Evolutionary conservation across 2,888 invertebrate genomes (phyloP).

Genomic region (Alviniconcha strummeri): DNA sequence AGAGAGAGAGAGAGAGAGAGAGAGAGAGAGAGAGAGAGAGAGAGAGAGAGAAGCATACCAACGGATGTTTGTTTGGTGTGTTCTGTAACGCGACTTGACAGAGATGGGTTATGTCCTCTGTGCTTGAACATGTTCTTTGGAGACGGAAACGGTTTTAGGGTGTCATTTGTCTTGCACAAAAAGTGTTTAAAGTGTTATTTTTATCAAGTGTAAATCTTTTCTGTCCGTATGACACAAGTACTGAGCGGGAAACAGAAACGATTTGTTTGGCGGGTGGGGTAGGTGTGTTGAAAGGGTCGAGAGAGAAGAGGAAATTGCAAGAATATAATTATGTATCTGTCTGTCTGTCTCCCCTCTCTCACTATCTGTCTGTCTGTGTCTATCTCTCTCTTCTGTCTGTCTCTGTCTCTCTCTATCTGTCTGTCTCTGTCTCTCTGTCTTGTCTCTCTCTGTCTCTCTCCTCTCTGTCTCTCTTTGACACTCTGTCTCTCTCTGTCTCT

Average conservation of each 20-base stretch:
- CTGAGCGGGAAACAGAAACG: no score
- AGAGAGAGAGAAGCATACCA: background rate
- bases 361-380: background rate
- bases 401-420: background rate
- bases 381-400: background rate
- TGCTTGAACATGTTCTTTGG: no score
- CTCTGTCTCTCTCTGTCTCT: background rate
- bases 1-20: background rate
- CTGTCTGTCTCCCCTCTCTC: background rate
- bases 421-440: background rate
- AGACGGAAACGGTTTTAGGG: no score
- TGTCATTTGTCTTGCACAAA: no score
- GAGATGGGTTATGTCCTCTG: no score
- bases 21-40: background rate
- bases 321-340: background rate
- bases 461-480: background rate
- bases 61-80: background rate
- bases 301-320: background rate
- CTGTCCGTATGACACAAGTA: no score
- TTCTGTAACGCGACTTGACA: no score
- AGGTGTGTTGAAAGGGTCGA: background rate
- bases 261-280: no score
- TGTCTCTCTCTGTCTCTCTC: background rate
- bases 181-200: no score
- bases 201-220: no score